Base-by-base conservation (phyloP, 2,113 vertebrate species). In the Ranitomeya variabilis region DNA sequence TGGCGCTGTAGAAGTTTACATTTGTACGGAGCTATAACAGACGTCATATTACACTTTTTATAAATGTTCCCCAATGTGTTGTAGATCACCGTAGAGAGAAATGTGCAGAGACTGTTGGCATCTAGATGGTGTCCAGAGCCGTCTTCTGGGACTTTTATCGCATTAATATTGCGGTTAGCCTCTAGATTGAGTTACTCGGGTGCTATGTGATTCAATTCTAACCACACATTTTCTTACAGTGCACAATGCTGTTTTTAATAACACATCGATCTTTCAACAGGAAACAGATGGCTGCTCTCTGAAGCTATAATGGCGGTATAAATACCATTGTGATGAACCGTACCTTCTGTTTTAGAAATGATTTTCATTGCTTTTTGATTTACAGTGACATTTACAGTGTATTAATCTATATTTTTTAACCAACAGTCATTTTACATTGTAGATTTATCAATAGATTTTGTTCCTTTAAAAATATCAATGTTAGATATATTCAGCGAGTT, bases 261-360 rank as follows among this genome's bases (percentile, higher is more conserved):
- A 85, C 23, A 76, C 45, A 74, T 85, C 69, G 51, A 84, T 84
- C 60, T 71, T 84, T 66, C 82, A 59, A 31, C 67, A 85, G 83
- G 83, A 85, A 85, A 55, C 83, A 74, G 83, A 85, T 85, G 83
- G 67, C 69, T 6, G 83, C 12, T 73, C 83, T 85, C 52, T 85
- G 69, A 74, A 85, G 67, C 83, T 45, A 18, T 74, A 31, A 66
- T 74, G 69, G 52, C 69, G 59, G 66, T n/a, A 71, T 45, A 76
- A 85, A 74, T 85, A 74, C 64, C 57, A 59, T 45, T 85, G 83
- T 74, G 83, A 74, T 85, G 14, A 74, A 60, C 67, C 76, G 21
- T 74, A 73, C 62, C 60, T 55, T 60, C 16, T 71, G 54, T 85
- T 85, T 85, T 74, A 31, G 55, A 84, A 64, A 69, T 26, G 4